Percentiles rank a stretch among this genome's conserved stretches.
Evolutionary conservation across 1,140 invertebrate genomes (phyloP).

Genomic region (Diabrotica virgifera): DNA sequence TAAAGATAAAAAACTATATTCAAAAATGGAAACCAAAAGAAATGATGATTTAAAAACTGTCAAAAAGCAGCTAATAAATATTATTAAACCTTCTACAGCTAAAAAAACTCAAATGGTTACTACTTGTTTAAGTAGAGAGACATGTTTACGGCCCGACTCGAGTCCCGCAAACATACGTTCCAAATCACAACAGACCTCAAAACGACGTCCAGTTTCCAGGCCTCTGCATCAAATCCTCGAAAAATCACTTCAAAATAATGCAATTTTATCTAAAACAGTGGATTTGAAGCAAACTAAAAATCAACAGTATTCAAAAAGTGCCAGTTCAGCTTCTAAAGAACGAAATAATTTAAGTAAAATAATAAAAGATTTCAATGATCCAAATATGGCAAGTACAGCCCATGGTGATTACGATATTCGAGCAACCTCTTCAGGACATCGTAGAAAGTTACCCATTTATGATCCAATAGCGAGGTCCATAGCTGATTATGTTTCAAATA

Average conservation of each 20-base stretch:
- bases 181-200: neutral
- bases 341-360: no score
- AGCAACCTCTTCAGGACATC: constrained; percentile 20
- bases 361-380: neutral
- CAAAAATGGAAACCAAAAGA: neutral
- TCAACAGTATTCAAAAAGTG: no score
- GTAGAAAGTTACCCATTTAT: constrained; percentile 32
- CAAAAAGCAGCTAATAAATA: neutral
- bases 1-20: neutral
- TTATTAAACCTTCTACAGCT: no score
- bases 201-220: constrained; percentile 5
- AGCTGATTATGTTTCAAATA: constrained; percentile 41
- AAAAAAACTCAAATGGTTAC: neutral
- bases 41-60: neutral
- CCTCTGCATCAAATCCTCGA: constrained; percentile 5
- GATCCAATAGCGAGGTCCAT: constrained; percentile 45
- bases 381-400: neutral
- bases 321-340: no score
- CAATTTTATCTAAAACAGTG: no score
- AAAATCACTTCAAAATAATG: neutral
- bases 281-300: no score
- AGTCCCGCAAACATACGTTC: neutral
- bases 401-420: constrained; percentile 7
- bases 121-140: neutral
- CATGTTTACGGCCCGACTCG: neutral